Percentiles rank a stretch among this genome's conserved stretches.
Conservation (phyloP, 2,113 vertebrate species). For the Oncorhynchus nerka region DNA sequence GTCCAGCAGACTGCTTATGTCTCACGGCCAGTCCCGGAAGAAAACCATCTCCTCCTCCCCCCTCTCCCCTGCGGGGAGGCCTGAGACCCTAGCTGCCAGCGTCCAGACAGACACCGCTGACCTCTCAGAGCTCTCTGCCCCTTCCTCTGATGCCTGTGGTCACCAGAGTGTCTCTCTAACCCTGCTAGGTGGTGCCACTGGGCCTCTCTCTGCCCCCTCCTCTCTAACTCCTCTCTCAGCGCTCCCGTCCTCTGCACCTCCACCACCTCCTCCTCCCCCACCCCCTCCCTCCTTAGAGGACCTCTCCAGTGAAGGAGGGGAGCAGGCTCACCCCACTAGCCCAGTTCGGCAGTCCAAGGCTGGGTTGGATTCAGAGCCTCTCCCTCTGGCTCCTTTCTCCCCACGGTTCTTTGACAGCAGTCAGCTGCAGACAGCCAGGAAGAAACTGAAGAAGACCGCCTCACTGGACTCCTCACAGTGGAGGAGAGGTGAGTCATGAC, state of each 20-base stretch:
- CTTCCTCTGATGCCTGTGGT: conserved; percentile 48
- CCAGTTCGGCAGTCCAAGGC: conserved; percentile 48
- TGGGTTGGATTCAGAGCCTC: conserved; percentile 68
- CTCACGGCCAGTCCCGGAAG: conserved; percentile 75
- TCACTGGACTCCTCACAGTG: conserved; percentile 86
- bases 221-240: conserved; percentile 59
- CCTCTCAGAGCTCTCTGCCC: conserved; percentile 59
- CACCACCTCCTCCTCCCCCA: conserved; percentile 56
- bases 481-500: conserved; percentile 81
- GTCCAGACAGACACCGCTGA: conserved; percentile 71
- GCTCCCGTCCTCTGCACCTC: conserved; percentile 34
- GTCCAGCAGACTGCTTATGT: conserved; percentile 83
- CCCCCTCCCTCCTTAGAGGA: conserved; percentile 63
- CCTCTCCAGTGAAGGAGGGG: conserved; percentile 44
- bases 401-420: conserved; percentile 93
- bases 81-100: conserved; percentile 69
- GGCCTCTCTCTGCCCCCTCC: conserved; percentile 56
- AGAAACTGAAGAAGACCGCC: conserved; percentile 89
- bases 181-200: conserved; percentile 54
- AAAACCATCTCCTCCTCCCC: conserved; percentile 52
- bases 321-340: conserved; percentile 21
- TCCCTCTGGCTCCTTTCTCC: conserved; percentile 70
- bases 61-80: conserved; percentile 29
- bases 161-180: conserved; percentile 62
- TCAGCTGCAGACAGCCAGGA: conserved; percentile 90